phyloP scores from a whole-genome alignment of 2,113 vertebrate genomes.

The Ptyas mucosa region DNA sequence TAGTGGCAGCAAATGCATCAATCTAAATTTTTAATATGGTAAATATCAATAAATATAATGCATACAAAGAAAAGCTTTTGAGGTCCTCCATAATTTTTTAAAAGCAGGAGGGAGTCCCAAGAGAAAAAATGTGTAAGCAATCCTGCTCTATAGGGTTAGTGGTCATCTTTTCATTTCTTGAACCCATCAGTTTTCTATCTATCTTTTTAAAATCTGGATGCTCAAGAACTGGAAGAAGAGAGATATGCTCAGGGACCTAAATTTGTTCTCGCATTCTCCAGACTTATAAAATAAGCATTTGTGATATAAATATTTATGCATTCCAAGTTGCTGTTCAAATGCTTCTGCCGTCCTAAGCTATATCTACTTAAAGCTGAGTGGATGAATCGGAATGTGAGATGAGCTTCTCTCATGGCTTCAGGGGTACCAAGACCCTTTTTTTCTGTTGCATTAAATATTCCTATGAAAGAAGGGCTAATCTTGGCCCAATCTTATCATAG shows the following conservation, averaged over 20 bases:
- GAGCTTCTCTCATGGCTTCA: neutral
- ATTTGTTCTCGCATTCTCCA: neutral
- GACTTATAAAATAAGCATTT: neutral
- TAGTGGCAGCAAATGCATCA: neutral
- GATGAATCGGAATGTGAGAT: neutral
- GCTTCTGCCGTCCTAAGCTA: neutral
- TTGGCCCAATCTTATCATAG: neutral
- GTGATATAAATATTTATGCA: neutral
- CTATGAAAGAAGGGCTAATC: neutral
- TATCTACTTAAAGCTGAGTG: neutral
- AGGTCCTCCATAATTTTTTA: neutral
- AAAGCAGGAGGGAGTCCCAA: neutral
- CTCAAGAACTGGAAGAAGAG: neutral
- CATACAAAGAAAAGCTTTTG: neutral
- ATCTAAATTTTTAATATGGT: neutral
- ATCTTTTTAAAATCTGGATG: neutral
- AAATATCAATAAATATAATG: neutral
- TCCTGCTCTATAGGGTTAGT: neutral
- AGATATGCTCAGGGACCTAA: neutral
- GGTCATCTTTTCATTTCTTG: neutral
- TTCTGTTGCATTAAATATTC: neutral
- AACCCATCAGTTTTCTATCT: neutral
- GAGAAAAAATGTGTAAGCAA: neutral
- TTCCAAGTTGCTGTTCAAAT: neutral
- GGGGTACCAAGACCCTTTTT: neutral